Evolutionary conservation across 2,888 invertebrate species (phyloP).

Genomic region (Aleiodes leptofemur): DNA sequence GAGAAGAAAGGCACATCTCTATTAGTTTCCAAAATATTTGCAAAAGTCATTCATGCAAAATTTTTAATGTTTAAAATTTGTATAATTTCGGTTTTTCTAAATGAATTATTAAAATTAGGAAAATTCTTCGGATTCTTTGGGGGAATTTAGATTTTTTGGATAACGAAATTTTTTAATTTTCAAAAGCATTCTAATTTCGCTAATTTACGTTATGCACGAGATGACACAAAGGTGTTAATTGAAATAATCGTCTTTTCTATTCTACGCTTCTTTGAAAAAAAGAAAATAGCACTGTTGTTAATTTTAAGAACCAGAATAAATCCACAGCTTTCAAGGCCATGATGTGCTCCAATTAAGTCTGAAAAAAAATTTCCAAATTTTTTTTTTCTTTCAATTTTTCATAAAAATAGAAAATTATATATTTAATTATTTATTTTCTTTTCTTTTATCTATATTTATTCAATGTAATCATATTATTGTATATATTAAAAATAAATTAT

Average conservation of each 20-base stretch:
- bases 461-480: too few species aligned
- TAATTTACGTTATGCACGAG: constrained; percentile 1
- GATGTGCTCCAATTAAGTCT: background rate
- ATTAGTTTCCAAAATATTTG: too few species aligned
- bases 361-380: background rate
- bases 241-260: constrained; percentile 9
- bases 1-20: too few species aligned
- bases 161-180: constrained; percentile 4
- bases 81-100: too few species aligned
- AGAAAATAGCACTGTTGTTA: background rate
- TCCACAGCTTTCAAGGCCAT: background rate
- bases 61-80: too few species aligned
- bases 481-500: too few species aligned
- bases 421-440: too few species aligned
- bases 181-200: background rate
- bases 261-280: background rate
- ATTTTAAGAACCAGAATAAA: background rate
- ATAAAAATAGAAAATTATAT: background rate
- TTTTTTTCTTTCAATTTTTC: background rate
- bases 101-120: too few species aligned
- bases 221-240: constrained; percentile 24
- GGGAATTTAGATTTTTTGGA: background rate
- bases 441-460: too few species aligned
- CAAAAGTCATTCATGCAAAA: too few species aligned
- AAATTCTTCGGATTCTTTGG: background rate